Base-by-base conservation (phyloP, 2,888 invertebrate species). In the Nebria salina region DNA sequence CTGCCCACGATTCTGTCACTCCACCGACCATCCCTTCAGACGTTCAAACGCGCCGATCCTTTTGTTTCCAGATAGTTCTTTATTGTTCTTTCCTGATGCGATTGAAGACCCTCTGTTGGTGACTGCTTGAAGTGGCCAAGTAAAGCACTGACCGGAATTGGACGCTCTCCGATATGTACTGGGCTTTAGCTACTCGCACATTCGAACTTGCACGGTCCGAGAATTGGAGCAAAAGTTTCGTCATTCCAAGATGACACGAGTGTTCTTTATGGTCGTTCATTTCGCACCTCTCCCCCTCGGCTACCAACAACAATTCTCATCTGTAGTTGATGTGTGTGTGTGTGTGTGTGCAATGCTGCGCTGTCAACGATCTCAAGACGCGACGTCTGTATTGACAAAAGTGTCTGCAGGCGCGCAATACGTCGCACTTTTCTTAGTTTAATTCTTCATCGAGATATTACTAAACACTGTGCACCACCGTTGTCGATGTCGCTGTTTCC, bases 201-300 rank as follows among this genome's bases (percentile, higher is more conserved):
- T 13, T 70, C 20, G 70, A 70, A 70, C 70, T 70, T 70, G 26
- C 8, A 41, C 11, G 34, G 73, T 43, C 43, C 73, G 83, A 84
- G 87, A 88, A 89, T 89, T 89, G 89, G 87, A 88, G 88, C 88
- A 88, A 90, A 90, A 90, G 89, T 90, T 90, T 90, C 89, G 89
- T 90, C 90, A 90, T 90, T 90, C 90, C 89, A 88, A 89, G 88
- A 89, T 90, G 90, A 90, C 91, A 90, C 91, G 90, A 91, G 90
- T 91, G 91, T 89, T 90, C 90, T 91, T 91, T 91, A 91, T 90
- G 89, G 90, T 88, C 86, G 85, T 85, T 84, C 86, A 84, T 73
- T 34, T 34, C 13, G 25, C 66, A 25, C 26, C 34, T 20, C 73
- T 15, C 83, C 26, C 83, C 84, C 86, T 85, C 83, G 84, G 83